phyloP scores from a whole-genome alignment of 1,140 invertebrate species.

The Dolichoris vasculosae region DNA sequence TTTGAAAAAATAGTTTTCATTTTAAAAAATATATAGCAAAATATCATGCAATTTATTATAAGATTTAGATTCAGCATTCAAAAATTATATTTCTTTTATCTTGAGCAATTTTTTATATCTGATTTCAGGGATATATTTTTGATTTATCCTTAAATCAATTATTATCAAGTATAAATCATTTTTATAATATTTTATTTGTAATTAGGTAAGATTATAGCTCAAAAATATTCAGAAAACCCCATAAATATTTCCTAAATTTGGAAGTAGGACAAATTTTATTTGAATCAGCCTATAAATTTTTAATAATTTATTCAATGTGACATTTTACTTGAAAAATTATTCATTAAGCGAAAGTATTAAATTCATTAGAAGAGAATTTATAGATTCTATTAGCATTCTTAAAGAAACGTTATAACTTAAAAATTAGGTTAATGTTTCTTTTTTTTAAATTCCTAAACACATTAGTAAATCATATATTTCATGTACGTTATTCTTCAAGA shows the following conservation, averaged over 20 bases:
- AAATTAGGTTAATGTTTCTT: slow-evolving; percentile 10
- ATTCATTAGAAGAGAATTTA: slow-evolving; percentile 8
- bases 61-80: too few species aligned
- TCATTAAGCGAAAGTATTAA: slow-evolving; percentile 26
- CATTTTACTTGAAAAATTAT: slow-evolving; percentile 9
- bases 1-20: too few species aligned
- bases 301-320: slow-evolving; percentile 25
- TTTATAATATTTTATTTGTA: not conserved
- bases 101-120: too few species aligned
- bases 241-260: not conserved
- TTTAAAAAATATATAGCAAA: too few species aligned
- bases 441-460: not conserved
- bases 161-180: too few species aligned
- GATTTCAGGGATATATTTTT: too few species aligned
- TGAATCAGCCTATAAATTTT: slow-evolving; percentile 4
- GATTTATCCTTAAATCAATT: too few species aligned
- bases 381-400: slow-evolving; percentile 31
- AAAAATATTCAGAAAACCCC: slow-evolving; percentile 7
- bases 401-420: not conserved
- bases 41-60: too few species aligned
- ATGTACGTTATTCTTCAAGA: not conserved
- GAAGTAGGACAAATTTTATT: not conserved
- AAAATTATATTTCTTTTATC: too few species aligned
- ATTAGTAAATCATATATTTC: not conserved
- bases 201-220: not conserved